Evolutionary conservation across 2,888 invertebrate genomes (phyloP).

Genomic region (Strigamia crassipes): DNA sequence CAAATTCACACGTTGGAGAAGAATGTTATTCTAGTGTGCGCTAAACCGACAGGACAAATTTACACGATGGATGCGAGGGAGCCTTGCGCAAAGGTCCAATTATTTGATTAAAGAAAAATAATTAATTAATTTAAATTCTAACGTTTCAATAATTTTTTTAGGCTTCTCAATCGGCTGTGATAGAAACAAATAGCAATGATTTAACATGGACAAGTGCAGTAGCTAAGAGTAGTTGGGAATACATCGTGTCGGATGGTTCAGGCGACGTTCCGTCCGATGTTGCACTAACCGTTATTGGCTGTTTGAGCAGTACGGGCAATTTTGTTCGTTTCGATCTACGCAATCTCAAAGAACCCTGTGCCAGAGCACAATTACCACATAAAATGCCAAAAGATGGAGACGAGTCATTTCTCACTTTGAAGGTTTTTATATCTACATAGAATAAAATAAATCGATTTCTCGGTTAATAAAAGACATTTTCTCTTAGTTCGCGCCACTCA

Average conservation of each 20-base stretch:
- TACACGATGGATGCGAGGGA: neutral
- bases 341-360: slow-evolving; percentile 18
- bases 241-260: neutral
- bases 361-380: neutral
- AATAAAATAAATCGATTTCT: neutral
- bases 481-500: neutral
- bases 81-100: neutral
- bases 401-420: neutral
- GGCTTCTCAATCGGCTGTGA: neutral
- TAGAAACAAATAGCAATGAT: neutral
- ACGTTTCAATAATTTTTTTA: neutral
- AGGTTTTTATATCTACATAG: neutral
- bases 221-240: slow-evolving; percentile 1
- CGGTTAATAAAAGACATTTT: too few relatives aligned
- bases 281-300: neutral
- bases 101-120: neutral
- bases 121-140: neutral
- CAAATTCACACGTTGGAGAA: neutral
- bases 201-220: neutral
- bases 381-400: slow-evolving; percentile 3
- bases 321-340: neutral
- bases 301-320: slow-evolving; percentile 22
- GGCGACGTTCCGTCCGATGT: neutral
- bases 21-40: neutral
- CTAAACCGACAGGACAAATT: neutral